A percentile compares a stretch with the other conserved stretches of the same genome.
Conservation (phyloP, 2,797 vertebrate species). For the Podargus strigoides region DNA sequence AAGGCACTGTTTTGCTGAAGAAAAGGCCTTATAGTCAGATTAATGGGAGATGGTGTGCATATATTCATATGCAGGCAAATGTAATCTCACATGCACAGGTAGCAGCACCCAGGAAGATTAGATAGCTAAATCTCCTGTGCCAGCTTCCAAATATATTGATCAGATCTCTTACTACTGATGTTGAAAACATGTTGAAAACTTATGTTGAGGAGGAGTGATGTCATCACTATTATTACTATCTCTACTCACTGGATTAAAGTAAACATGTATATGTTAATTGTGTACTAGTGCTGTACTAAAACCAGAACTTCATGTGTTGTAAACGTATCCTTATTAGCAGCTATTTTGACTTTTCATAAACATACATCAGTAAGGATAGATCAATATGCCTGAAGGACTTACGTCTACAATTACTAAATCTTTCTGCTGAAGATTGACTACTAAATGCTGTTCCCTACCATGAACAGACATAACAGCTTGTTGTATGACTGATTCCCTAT, state of each 20-base stretch:
- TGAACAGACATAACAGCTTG: not conserved
- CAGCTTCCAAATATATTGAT: not conserved
- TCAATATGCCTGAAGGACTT: not conserved
- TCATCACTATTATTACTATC: not conserved
- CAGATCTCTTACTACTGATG: not conserved
- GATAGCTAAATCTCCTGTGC: not conserved
- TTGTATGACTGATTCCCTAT: not conserved
- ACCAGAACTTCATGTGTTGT: not conserved
- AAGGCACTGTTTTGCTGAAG: not conserved
- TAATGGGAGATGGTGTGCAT: not conserved
- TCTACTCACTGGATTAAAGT: not conserved
- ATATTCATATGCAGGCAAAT: not conserved
- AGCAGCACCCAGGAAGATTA: not conserved
- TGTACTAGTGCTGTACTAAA: not conserved
- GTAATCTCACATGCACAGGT: not conserved
- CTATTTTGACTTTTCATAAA: not conserved
- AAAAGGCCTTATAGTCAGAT: not conserved
- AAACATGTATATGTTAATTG: not conserved
- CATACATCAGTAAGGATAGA: not conserved
- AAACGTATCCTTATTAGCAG: not conserved
- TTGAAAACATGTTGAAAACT: not conserved
- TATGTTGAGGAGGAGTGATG: not conserved
- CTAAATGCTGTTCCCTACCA: not conserved
- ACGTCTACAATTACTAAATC: not conserved
- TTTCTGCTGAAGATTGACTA: not conserved